phyloP scores from a whole-genome alignment of 1,140 invertebrate species.

The Macrotrachela quadricornifera region DNA sequence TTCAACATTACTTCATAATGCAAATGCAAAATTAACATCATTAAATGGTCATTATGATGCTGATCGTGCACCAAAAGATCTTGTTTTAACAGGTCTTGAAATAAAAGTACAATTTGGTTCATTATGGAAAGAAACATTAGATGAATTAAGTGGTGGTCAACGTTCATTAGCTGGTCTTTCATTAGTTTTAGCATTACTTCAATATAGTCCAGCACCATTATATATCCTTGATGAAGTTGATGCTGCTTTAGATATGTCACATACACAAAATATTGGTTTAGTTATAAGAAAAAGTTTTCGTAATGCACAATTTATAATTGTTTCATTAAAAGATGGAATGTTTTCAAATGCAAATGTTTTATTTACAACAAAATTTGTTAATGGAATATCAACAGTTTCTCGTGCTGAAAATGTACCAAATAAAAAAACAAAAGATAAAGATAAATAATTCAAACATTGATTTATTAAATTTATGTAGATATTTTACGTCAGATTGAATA shows the following conservation, averaged over 20 bases:
- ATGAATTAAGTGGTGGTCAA: constrained; percentile 86
- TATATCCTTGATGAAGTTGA: constrained; percentile 99
- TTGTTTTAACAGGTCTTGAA: constrained; percentile 45
- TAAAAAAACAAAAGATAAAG: neutral
- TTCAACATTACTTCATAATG: constrained; percentile 63
- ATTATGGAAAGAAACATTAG: constrained; percentile 83
- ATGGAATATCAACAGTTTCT: constrained; percentile 72
- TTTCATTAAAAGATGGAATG: constrained; percentile 97
- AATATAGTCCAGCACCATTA: constrained; percentile 89
- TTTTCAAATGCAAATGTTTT: constrained; percentile 97
- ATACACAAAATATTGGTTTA: constrained; percentile 91
- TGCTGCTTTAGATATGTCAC: constrained; percentile 85
- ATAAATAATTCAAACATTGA: no score
- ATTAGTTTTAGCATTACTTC: constrained; percentile 76
- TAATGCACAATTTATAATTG: constrained; percentile 87
- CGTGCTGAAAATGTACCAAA: constrained; percentile 27
- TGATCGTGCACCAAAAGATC: constrained; percentile 24
- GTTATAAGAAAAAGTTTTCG: constrained; percentile 86
- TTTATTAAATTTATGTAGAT: no score
- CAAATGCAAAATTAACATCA: constrained; percentile 58
- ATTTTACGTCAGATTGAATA: no score
- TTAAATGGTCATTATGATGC: constrained; percentile 47
- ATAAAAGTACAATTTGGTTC: constrained; percentile 76
- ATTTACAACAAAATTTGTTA: constrained; percentile 77
- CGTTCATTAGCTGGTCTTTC: constrained; percentile 84